Base-by-base conservation (phyloP, 1,140 invertebrate genomes). In the Steinernema khuongi region DNA sequence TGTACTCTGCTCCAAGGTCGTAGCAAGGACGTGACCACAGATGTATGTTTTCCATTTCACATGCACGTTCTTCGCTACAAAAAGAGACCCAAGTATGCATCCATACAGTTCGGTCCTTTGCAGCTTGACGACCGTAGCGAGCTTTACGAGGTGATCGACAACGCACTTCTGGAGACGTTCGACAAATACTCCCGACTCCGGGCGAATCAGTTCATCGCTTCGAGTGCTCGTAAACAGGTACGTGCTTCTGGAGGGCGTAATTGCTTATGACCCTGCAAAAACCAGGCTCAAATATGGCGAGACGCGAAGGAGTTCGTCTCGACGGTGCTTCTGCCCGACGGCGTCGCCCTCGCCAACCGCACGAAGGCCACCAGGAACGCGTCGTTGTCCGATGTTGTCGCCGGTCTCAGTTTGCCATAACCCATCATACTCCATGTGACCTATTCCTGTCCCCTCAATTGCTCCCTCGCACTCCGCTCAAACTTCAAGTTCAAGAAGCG, bases 291-390 rank as follows among this genome's bases (percentile, higher is more conserved):
- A 68, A 75, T 77, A 19, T 77, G 76, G 76, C 44, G 70, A 19
- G 76, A 77, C 66, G 73, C 75, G 28, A 77, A 77, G 41, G 76
- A 77, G 28, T 77, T 77, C 41, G 60, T 77, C 66, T 70, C 69
- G 18, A 72, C 36, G 14, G 60, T 70, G 33, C 68, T 77, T 41
- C 44, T 77, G 22, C 76, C 76, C 17, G 70, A 79, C 36, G 66
- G 70, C 19, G 75, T 77, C 31, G 31, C 67, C 7, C n/a, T 77
- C 41, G 76, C 76, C 28, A 77, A 77, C 67, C 67, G 71, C 31
- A 77, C 73, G 22, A 77, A 71, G 29, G 32, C 60, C 26, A 69
- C 77, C 50, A 60, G 50, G 50, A 60, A 60, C 50, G 11, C 50
- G 4, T 60, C 50, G 19, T 22, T 60, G 4, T 17, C 50, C 2